A percentile compares a stretch with the other conserved stretches of the same genome.
phyloP scores from a whole-genome alignment of 1,140 invertebrate species.

The Adoxophyes honmai region DNA sequence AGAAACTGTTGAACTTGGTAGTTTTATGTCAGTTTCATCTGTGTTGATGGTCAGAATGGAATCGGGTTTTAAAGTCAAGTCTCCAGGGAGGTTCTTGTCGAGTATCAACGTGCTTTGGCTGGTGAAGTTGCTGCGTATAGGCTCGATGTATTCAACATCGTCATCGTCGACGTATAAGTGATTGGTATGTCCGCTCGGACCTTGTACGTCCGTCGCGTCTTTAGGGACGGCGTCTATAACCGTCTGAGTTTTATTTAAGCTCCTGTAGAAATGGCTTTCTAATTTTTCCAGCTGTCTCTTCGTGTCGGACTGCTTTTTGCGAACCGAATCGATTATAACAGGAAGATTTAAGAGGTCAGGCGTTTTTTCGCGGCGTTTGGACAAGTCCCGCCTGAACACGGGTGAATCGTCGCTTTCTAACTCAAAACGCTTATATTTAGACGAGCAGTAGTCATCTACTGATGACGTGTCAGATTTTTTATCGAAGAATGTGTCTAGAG shows the following conservation, averaged over 20 bases:
- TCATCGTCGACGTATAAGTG: conserved; percentile 59
- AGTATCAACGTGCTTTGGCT: conserved; percentile 67
- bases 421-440: conserved; percentile 74
- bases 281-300: conserved; percentile 71
- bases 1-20: conserved; percentile 63
- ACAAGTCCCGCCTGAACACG: conserved; percentile 51
- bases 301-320: conserved; percentile 63
- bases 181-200: conserved; percentile 59
- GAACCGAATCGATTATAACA: conserved; percentile 63
- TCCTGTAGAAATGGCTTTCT: conserved; percentile 72
- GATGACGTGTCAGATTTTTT: conserved; percentile 73
- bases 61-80: conserved; percentile 41
- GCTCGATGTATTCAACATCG: conserved; percentile 70
- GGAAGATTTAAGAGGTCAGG: conserved; percentile 70
- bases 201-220: conserved; percentile 60
- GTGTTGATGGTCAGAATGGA: conserved; percentile 62
- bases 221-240: conserved; percentile 69
- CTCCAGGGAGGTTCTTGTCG: conserved; percentile 48
- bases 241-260: conserved; percentile 50
- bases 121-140: conserved; percentile 67
- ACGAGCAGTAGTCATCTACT: conserved; percentile 72
- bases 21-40: conserved; percentile 63
- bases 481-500: conserved; percentile 72
- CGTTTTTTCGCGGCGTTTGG: conserved; percentile 49
- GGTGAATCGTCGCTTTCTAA: conserved; percentile 73